Conservation (phyloP, 2,888 invertebrate genomes). For the Clusia tigrina region DNA sequence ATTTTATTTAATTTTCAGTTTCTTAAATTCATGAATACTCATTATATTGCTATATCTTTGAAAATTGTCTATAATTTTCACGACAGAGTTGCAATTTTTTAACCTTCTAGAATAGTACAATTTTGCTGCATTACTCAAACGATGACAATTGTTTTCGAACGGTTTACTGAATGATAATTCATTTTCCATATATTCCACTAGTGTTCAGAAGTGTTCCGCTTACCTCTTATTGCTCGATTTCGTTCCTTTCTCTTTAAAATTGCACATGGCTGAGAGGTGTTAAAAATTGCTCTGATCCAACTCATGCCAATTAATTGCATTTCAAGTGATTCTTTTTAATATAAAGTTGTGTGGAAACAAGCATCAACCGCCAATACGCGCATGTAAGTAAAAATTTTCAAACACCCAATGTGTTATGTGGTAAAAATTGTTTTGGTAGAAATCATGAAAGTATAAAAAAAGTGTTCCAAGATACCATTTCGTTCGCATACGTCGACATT, state of each 20-base stretch:
- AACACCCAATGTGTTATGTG: neutral
- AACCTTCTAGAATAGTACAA: neutral
- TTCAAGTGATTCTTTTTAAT: slow-evolving; percentile 34
- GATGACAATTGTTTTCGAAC: neutral
- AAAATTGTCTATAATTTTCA: neutral
- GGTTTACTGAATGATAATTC: no score
- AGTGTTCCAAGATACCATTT: slow-evolving; percentile 13
- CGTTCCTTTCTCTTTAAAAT: slow-evolving; percentile 41
- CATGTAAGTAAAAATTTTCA: slow-evolving; percentile 30
- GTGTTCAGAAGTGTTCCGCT: neutral
- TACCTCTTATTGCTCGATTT: slow-evolving; percentile 12
- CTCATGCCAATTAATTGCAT: slow-evolving; percentile 40
- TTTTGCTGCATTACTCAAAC: neutral
- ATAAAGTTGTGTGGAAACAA: slow-evolving; percentile 31
- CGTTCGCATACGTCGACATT: slow-evolving; percentile 26
- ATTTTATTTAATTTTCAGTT: neutral
- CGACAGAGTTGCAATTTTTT: neutral
- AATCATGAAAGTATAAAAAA: neutral
- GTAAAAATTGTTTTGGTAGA: slow-evolving; percentile 12
- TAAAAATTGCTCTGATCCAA: slow-evolving; percentile 36
- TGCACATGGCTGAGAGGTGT: slow-evolving; percentile 47
- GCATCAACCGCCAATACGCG: slow-evolving; percentile 4
- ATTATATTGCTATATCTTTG: neutral
- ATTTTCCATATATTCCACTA: neutral
- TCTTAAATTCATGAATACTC: neutral